Conservation (phyloP, 1,140 invertebrate genomes). For the Diorhabda sublineata region DNA sequence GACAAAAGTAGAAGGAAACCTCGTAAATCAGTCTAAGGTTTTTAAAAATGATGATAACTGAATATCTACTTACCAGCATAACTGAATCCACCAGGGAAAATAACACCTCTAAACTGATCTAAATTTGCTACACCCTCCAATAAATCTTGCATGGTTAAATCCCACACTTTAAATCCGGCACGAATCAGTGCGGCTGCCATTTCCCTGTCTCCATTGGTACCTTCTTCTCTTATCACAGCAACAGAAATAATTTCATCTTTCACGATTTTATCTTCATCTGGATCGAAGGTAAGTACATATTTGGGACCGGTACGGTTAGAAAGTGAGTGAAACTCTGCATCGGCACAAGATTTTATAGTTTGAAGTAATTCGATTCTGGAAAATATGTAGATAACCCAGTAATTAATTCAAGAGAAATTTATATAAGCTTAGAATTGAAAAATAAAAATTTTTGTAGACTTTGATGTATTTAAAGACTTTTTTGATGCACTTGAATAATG, state of each 20-base stretch:
- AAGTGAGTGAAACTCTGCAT: conserved; percentile 69
- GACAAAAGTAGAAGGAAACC: not conserved
- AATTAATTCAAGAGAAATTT: too few relatives aligned
- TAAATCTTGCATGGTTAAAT: conserved; percentile 89
- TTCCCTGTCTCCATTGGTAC: conserved; percentile 94
- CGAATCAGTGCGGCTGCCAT: conserved; percentile 92
- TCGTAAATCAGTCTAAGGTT: not conserved
- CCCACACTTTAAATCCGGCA: conserved; percentile 90
- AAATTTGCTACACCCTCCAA: conserved; percentile 64
- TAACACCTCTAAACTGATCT: conserved; percentile 79
- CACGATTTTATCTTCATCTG: conserved; percentile 50
- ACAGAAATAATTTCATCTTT: conserved; percentile 60
- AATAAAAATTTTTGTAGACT: too few relatives aligned
- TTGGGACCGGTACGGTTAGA: conserved; percentile 49
- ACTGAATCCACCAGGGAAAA: conserved; percentile 97
- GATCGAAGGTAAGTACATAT: conserved; percentile 69
- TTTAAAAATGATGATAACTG: not conserved
- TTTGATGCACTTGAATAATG: too few relatives aligned
- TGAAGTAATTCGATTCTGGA: conserved; percentile 83
- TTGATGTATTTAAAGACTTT: too few relatives aligned
- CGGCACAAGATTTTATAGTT: conserved; percentile 72
- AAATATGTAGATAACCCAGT: conserved; percentile 12
- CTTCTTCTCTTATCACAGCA: conserved; percentile 94
- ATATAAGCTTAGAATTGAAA: conserved; percentile 47
- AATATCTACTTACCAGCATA: conserved; percentile 68